phyloP scores from a whole-genome alignment of 2,888 invertebrate species.

The Ichneumon xanthorius region DNA sequence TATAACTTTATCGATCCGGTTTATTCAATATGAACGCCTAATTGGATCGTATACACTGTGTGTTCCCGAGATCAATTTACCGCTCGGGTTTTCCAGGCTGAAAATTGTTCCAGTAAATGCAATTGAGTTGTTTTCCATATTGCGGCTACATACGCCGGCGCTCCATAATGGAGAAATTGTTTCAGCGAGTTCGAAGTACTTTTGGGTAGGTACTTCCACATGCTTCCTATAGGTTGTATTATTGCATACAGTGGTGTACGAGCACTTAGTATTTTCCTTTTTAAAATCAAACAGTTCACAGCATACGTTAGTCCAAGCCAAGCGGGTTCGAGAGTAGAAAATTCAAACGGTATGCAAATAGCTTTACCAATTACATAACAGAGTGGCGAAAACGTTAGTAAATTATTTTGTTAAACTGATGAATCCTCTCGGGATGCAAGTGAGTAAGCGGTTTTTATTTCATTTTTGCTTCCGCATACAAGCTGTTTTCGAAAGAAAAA shows the following conservation, averaged over 20 bases:
- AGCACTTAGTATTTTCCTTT: slow-evolving; percentile 2
- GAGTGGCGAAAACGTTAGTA: neutral
- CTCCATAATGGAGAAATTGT: neutral
- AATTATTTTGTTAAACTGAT: neutral
- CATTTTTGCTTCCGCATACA: no score
- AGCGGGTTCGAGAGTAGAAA: neutral
- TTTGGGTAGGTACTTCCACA: neutral
- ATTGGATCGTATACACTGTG: neutral
- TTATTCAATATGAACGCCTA: neutral
- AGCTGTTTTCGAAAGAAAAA: no score
- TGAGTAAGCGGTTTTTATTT: no score
- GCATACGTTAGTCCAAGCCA: neutral
- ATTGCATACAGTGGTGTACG: neutral
- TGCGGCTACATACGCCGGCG: neutral
- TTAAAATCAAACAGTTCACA: neutral
- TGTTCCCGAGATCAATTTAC: neutral
- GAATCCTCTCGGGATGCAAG: no score
- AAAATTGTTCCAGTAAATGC: neutral
- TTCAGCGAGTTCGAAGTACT: slow-evolving; percentile 1
- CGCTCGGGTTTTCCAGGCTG: neutral
- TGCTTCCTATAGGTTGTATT: neutral
- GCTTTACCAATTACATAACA: neutral
- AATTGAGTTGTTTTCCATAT: neutral
- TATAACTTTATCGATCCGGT: neutral
- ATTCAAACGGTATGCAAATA: neutral